Evolutionary conservation across 2,113 vertebrate genomes (phyloP), one percentile per base, ranked within the genome.

Genomic region (Brachyhypopomus gauderio): DNA sequence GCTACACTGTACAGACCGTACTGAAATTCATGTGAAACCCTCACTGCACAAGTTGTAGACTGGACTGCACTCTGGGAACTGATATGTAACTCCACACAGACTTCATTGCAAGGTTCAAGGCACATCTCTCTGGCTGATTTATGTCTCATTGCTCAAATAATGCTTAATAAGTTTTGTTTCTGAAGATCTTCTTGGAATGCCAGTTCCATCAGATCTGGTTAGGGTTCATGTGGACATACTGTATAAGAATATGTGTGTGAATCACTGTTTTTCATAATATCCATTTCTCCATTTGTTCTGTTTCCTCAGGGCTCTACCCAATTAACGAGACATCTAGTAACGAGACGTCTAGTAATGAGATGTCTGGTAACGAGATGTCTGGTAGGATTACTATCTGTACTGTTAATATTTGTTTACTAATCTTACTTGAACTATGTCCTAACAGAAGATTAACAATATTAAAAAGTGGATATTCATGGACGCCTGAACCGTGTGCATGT

Each of bases 311-410:
- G 67, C 88, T 93, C 3, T 82, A 87, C 20, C 66, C 91, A 2
- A 93, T 93, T 87, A 34, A 77, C 67, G 93, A 94, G 85, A 80
- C 67, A 2, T 81, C 79, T 56, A 59, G 69, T 81, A 79, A 16
- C n/a, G 27, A 20, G 23, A 25, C 63, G 77, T 2, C 23, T 56
- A 59, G 69, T 81, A 79, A 16, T n/a, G 27, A 20, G 23, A 25
- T 55, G 77, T 2, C 23, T 56, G 66, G 69, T 81, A 79, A 16
- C n/a, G 27, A 20, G 23, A 25, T 55, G 77, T 3, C 23, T 27
- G 19, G 11, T 3, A 41, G 22, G 11, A 6, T 70, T 9, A 12
- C 45, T 14, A 14, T 52, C 45, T 45, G 41, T 45, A 45, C 41
- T 8, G 5, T 8, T 45, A 45, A 45, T 45, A 45, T 8, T 45